phyloP scores from a whole-genome alignment of 1,140 invertebrate species.

The Temnothorax longispinosus region DNA sequence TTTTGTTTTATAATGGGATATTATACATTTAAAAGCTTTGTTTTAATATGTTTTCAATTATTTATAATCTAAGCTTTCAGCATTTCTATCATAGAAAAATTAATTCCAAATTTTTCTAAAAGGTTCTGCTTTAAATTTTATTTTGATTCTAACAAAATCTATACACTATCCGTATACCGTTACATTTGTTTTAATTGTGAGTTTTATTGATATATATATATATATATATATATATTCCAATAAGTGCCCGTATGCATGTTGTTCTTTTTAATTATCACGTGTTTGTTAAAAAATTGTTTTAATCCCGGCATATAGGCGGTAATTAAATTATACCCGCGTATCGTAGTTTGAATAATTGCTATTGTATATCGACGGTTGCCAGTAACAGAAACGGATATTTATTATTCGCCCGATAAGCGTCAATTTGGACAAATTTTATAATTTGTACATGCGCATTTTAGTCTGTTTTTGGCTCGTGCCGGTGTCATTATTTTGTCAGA shows the following conservation, averaged over 20 bases:
- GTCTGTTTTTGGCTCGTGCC: slow-evolving; percentile 45
- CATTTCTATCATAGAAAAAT: slow-evolving; percentile 5
- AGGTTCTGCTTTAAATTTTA: background rate
- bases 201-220: background rate
- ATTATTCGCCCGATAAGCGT: slow-evolving; percentile 51
- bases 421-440: slow-evolving; percentile 54
- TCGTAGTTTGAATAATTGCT: slow-evolving; percentile 49
- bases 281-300: slow-evolving; percentile 42
- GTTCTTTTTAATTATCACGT: slow-evolving; percentile 41
- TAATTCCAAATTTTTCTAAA: background rate
- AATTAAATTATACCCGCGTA: slow-evolving; percentile 40
- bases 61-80: background rate
- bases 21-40: background rate
- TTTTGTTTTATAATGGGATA: background rate
- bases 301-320: slow-evolving; percentile 10
- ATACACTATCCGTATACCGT: background rate
- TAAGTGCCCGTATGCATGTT: background rate
- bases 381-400: slow-evolving; percentile 55
- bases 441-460: slow-evolving; percentile 44
- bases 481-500: slow-evolving; percentile 56
- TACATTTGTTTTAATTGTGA: slow-evolving; percentile 1
- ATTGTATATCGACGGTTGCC: slow-evolving; percentile 22
- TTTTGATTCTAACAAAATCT: slow-evolving; percentile 12
- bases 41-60: background rate
- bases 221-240: background rate